These are phyloP conservation scores for Melanotaenia trifasciata DNA, from an alignment of 2,797 vertebrate genomes.

Conservation along the genomic window DNA sequence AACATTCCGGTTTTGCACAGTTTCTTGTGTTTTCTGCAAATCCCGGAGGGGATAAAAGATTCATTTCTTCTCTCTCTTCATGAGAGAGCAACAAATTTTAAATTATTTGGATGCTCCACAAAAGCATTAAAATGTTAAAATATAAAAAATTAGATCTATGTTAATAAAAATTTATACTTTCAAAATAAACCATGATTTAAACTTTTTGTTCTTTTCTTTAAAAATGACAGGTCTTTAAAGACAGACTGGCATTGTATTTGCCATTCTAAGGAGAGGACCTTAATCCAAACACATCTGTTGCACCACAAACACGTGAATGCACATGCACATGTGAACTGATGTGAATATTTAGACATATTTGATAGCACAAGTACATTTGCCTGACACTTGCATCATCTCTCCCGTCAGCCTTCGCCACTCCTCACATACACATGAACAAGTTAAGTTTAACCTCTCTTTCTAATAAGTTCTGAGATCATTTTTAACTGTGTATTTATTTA, in stretches of 20 bases:
- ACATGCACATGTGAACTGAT: not conserved
- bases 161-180: not conserved
- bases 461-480: not conserved
- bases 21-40: not conserved
- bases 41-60: not conserved
- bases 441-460: too few relatives aligned
- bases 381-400: conserved; percentile 29
- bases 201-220: not conserved
- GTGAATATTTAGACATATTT: conserved; percentile 9
- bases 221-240: too few relatives aligned
- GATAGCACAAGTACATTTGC: conserved; percentile 3
- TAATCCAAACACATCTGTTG: too few relatives aligned
- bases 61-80: not conserved
- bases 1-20: not conserved
- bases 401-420: too few relatives aligned
- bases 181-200: not conserved
- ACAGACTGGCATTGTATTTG: too few relatives aligned
- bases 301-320: too few relatives aligned
- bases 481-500: conserved; percentile 26
- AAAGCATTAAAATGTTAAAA: not conserved
- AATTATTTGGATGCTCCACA: not conserved
- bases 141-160: not conserved
- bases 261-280: too few relatives aligned
- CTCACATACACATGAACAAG: too few relatives aligned
- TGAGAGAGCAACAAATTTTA: not conserved